Base-by-base conservation (phyloP, 2,888 invertebrate genomes). In the Spisula subtruncata region DNA sequence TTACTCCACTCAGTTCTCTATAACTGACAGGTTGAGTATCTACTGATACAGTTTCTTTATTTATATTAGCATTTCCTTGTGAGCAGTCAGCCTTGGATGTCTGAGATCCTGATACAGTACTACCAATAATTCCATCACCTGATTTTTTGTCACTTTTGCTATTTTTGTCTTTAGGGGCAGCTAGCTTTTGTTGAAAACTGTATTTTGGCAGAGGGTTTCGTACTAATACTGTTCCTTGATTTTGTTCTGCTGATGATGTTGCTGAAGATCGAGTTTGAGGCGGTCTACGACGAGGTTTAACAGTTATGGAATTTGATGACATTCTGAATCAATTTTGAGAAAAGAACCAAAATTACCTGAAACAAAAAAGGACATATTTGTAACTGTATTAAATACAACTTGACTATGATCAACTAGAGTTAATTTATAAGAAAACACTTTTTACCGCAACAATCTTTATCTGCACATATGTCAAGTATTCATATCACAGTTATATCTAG, bases 161-260 rank as follows among this genome's bases (percentile, higher is more conserved):
- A 46, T 32, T 84, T 48, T 84, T 84, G 12, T 18, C 41, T 32
- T 48, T 51, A 75, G 32, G n/a, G 0, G 18, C 5, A 0, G 41
- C 18, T 71, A 16, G 29, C 48, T 92, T 93, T 56, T 82, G 90
- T 54, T 93, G 92, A 83, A 95, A 95, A 86, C 93, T 94, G 89
- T 95, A 95, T 82, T 95, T 95, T 32, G 95, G 95, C 18, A 93
- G 81, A 71, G 95, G 93, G 54, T 95, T 93, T 71, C 94, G 83
- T n/a, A 95, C 60, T 20, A 95, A 88, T 10, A 95, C 92, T 79
- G 95, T 95, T 81, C 92, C 95, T 85, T 93, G 87, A 32, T 71
- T 86, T 54, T 81, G 81, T 71, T 46, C 60, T 51, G 81, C 48
- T 75, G 88, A 32, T 25, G 75, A 75, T 66, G 60, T 79, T 80